Conservation (phyloP, 2,797 vertebrate species). For the Chaunax sp. region DNA sequence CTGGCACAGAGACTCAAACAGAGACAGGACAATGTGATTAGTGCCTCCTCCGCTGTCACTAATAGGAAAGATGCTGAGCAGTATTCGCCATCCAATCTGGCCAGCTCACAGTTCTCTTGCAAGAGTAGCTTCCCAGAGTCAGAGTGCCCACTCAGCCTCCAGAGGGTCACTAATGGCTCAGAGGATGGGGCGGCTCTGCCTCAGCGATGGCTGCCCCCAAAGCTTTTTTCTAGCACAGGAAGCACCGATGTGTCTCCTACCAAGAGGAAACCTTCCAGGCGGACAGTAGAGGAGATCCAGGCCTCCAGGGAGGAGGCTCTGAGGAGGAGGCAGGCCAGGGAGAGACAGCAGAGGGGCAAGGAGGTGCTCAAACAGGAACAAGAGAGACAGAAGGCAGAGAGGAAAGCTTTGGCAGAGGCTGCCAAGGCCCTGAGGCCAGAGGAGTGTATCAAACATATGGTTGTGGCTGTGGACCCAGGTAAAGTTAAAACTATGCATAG, state of each 20-base stretch:
- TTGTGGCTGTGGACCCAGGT: conserved; percentile 90
- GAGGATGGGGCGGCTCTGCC: not conserved
- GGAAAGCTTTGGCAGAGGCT: conserved; percentile 69
- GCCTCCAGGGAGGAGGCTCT: conserved; percentile 59
- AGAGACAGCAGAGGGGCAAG: conserved; percentile 65
- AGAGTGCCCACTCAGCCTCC: not conserved
- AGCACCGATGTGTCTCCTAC: conserved; percentile 11
- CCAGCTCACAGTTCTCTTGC: not conserved
- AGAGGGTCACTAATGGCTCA: conserved; percentile 24
- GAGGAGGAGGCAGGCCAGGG: conserved; percentile 61
- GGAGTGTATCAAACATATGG: conserved; percentile 89
- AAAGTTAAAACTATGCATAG: conserved; percentile 17
- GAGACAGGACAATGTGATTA: conserved; percentile 42
- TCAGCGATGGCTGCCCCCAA: conserved; percentile 4
- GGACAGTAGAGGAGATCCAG: conserved; percentile 63
- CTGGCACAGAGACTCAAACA: conserved; percentile 80
- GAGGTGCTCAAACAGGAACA: conserved; percentile 57
- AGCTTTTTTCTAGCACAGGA: conserved; percentile 10
- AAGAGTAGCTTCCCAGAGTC: conserved; percentile 14
- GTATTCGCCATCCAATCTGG: not conserved
- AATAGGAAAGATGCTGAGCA: conserved; percentile 27
- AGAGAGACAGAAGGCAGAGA: conserved; percentile 78
- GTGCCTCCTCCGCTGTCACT: conserved; percentile 11
- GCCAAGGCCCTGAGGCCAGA: conserved; percentile 87
- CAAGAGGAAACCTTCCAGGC: conserved; percentile 65